A percentile compares a stretch with the other conserved stretches of the same genome.
Conservation (phyloP, 2,113 vertebrate species). For the Drymodes brunneopygia region DNA sequence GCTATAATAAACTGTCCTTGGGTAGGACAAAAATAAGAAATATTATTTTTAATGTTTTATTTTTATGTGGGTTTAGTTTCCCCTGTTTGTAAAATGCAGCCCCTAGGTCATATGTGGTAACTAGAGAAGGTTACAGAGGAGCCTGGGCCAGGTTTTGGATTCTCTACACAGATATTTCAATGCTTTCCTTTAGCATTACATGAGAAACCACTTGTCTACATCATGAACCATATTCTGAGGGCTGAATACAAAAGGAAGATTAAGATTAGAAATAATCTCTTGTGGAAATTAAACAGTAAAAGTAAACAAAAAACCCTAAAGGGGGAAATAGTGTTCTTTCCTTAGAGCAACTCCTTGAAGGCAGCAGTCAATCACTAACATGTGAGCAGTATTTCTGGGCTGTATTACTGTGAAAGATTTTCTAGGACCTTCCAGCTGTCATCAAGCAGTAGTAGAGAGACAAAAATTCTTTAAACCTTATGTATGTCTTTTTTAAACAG, state of each 20-base stretch:
- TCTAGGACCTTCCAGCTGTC: not conserved
- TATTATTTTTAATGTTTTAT: not conserved
- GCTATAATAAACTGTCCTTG: not conserved
- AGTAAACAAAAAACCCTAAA: not conserved
- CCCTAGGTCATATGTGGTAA: not conserved
- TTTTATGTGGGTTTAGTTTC: fast-evolving
- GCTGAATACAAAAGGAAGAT: not conserved
- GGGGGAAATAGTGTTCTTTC: not conserved
- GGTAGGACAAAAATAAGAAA: not conserved
- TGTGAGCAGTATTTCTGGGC: not conserved
- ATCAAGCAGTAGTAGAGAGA: not conserved
- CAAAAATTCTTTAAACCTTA: not conserved
- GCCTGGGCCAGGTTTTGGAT: not conserved
- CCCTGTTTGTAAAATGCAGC: not conserved
- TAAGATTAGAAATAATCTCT: not conserved
- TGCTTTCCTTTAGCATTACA: not conserved
- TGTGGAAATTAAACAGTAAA: not conserved
- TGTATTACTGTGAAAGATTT: not conserved
- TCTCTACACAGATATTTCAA: not conserved
- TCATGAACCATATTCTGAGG: not conserved
- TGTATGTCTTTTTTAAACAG: not conserved
- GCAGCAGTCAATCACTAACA: not conserved
- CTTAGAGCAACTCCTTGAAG: not conserved
- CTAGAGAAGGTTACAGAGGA: not conserved
- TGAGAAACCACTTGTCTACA: not conserved